Conservation (phyloP, 2,888 invertebrate species). For the Acanthoscelides obtectus region DNA sequence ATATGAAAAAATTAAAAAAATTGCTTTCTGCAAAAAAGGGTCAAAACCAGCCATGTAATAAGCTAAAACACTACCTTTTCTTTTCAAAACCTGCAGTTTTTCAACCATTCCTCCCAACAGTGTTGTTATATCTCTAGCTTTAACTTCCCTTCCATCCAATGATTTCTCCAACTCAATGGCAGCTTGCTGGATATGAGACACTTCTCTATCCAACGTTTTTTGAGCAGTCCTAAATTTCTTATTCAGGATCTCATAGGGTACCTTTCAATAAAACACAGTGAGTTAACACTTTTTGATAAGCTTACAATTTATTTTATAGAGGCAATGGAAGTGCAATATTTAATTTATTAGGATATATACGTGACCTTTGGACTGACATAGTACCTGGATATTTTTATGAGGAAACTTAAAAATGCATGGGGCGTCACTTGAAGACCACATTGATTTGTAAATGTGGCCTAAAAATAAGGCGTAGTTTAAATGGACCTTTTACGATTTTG, state of each 20-base stretch:
- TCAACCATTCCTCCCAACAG: constrained; percentile 82
- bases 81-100: constrained; percentile 79
- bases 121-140: constrained; percentile 69
- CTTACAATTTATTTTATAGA: not conserved
- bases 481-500: not conserved
- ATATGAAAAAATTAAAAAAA: not conserved
- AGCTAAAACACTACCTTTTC: constrained; percentile 16
- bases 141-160: constrained; percentile 52
- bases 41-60: not conserved
- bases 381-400: not conserved
- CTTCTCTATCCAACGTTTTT: constrained; percentile 89
- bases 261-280: constrained; percentile 52
- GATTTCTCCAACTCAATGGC: constrained; percentile 76
- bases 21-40: not conserved
- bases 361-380: not conserved
- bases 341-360: not conserved
- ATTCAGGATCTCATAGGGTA: constrained; percentile 96
- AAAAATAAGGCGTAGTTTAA: not conserved
- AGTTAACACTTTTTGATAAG: not conserved
- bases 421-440: not conserved
- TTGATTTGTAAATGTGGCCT: not conserved
- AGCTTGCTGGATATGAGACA: constrained; percentile 78
- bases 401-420: not conserved
- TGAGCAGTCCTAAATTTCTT: constrained; percentile 95
- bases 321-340: not conserved